Percentiles rank a stretch among this genome's conserved stretches.
Conservation (phyloP, 1,140 invertebrate species). For the Mizuhopecten yessoensis region DNA sequence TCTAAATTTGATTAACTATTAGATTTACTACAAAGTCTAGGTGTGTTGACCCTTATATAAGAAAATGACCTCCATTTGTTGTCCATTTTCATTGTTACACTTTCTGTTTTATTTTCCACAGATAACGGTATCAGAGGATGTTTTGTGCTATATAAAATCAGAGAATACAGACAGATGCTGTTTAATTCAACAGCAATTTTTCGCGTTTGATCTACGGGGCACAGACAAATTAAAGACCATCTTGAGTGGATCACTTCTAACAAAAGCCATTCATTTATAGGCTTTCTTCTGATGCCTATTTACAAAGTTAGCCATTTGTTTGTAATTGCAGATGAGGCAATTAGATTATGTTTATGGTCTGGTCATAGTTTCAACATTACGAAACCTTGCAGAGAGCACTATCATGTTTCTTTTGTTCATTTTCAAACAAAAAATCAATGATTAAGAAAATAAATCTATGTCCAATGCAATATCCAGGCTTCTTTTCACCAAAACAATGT, state of each 20-base stretch:
- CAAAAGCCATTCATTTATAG: neutral
- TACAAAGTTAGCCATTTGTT: slow-evolving; percentile 20
- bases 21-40: neutral
- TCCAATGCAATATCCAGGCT: neutral
- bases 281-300: neutral
- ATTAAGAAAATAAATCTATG: slow-evolving; percentile 9
- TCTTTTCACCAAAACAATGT: neutral
- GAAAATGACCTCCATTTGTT: neutral
- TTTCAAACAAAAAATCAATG: neutral
- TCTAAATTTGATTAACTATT: neutral
- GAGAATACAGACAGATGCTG: slow-evolving; percentile 3
- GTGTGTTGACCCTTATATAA: neutral
- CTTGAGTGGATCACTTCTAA: slow-evolving; percentile 31
- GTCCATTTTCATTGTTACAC: neutral
- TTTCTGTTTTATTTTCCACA: neutral
- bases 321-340: neutral
- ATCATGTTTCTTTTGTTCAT: neutral
- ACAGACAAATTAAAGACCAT: neutral
- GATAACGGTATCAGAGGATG: neutral
- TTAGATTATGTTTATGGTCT: slow-evolving; percentile 7
- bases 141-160: neutral
- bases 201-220: neutral
- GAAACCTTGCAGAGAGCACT: neutral
- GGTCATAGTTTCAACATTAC: slow-evolving; percentile 21
- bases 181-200: neutral